Conservation (phyloP, 2,797 vertebrate genomes). For the Urosaurus nigricauda region DNA sequence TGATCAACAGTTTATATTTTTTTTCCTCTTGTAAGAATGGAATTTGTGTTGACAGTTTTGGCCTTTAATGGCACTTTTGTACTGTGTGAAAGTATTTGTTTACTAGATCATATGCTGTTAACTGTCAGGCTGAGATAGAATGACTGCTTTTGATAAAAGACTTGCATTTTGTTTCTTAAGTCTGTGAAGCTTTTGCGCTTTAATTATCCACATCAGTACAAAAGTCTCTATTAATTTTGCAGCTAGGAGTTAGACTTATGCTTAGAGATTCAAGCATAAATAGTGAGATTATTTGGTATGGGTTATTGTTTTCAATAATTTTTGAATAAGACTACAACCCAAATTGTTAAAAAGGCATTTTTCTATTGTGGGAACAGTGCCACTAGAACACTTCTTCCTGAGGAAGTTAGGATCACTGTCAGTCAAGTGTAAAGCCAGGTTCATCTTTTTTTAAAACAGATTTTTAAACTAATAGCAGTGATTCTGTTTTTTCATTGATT, state of each 20-base stretch:
- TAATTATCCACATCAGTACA: conserved; percentile 92
- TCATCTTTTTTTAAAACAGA: no score
- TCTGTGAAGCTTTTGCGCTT: conserved; percentile 85
- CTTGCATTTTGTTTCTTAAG: conserved; percentile 87
- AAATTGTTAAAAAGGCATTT: background rate
- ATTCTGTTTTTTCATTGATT: background rate
- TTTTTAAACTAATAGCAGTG: conserved; percentile 1
- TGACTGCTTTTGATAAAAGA: conserved; percentile 95
- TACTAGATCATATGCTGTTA: conserved; percentile 94
- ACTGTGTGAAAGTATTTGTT: conserved; percentile 95
- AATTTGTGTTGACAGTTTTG: conserved; percentile 99
- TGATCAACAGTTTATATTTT: conserved; percentile 91
- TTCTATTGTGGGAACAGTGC: background rate
- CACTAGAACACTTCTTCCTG: background rate
- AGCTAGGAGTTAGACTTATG: conserved; percentile 78
- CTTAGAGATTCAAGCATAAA: conserved; percentile 81
- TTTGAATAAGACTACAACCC: conserved; percentile 9
- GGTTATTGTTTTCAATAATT: conserved; percentile 63
- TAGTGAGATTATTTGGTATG: conserved; percentile 75
- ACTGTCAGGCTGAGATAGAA: conserved; percentile 91
- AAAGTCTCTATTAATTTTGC: conserved; percentile 87
- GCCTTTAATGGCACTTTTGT: conserved; percentile 98
- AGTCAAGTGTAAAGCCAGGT: background rate
- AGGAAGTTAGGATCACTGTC: background rate
- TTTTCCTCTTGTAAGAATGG: conserved; percentile 87